Evolutionary conservation across 2,797 vertebrate species (phyloP).

Genomic region (Artibeus lituratus): DNA sequence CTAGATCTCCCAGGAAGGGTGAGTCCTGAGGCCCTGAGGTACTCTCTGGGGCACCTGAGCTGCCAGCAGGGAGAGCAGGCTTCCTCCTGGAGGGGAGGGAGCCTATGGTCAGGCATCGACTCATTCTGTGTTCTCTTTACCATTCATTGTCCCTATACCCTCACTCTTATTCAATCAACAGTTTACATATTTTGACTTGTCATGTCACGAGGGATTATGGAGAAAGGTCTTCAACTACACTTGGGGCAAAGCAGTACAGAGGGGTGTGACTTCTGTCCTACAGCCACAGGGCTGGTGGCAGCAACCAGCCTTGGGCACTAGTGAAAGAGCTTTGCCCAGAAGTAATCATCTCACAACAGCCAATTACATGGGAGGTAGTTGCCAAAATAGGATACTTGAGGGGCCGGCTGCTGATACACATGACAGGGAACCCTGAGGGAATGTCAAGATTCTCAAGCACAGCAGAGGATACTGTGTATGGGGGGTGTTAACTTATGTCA

Average conservation of each 20-base stretch:
- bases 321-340: not conserved
- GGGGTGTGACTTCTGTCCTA: not conserved
- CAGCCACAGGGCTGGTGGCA: not conserved
- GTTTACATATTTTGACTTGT: not conserved
- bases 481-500: not conserved
- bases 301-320: not conserved
- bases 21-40: not conserved
- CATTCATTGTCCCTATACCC: not conserved
- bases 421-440: not conserved
- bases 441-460: not conserved
- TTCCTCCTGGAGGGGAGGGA: not conserved
- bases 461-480: not conserved
- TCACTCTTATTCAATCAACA: not conserved
- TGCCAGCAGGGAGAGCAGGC: not conserved
- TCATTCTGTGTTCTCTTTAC: not conserved
- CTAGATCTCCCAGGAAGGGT: not conserved
- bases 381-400: not conserved
- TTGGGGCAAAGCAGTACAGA: not conserved
- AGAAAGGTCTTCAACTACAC: not conserved
- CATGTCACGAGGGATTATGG: not conserved
- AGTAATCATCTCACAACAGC: not conserved
- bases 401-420: not conserved
- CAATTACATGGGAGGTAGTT: not conserved
- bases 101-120: fast-evolving
- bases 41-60: fast-evolving